Percentiles rank a stretch among this genome's conserved stretches.
These are phyloP conservation scores for Exocentrus adspersus DNA, from an alignment of 2,888 invertebrate genomes.

Conservation along the genomic window DNA sequence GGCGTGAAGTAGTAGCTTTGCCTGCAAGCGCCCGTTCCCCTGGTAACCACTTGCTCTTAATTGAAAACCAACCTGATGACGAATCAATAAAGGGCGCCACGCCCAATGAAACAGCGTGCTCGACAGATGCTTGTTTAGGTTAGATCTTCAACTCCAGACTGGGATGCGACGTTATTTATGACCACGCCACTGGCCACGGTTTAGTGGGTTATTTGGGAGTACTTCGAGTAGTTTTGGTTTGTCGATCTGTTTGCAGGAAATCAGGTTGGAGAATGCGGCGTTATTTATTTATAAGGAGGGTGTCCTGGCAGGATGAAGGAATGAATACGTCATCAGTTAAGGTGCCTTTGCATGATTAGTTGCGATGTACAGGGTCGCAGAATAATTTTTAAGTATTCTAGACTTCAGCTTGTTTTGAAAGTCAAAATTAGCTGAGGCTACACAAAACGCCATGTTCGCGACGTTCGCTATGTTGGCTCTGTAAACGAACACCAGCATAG, in stretches of 20 bases:
- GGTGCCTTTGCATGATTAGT: no score
- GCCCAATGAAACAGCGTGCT: conserved; percentile 45
- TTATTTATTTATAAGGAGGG: neutral
- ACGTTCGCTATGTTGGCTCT: no score
- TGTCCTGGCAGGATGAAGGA: no score
- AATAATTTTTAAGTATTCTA: no score
- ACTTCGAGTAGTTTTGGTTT: conserved; percentile 1
- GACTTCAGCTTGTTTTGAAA: no score
- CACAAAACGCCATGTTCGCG: no score
- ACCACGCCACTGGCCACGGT: conserved; percentile 18
- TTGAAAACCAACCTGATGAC: conserved; percentile 66
- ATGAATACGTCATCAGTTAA: no score
- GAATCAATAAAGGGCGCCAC: conserved; percentile 63
- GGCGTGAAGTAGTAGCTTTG: conserved; percentile 40
- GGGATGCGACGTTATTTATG: conserved; percentile 14
- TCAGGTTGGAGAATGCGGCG: neutral
- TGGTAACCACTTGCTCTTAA: conserved; percentile 66
- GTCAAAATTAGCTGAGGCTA: no score
- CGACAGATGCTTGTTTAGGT: conserved; percentile 40
- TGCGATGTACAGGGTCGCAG: no score
- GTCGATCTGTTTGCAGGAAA: neutral
- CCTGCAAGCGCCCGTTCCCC: conserved; percentile 55
- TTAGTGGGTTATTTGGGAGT: conserved; percentile 29
- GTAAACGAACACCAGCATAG: no score
- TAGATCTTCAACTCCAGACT: conserved; percentile 19